Base-by-base conservation (phyloP, 2,888 invertebrate genomes). In the Helicoverpa assulta region DNA sequence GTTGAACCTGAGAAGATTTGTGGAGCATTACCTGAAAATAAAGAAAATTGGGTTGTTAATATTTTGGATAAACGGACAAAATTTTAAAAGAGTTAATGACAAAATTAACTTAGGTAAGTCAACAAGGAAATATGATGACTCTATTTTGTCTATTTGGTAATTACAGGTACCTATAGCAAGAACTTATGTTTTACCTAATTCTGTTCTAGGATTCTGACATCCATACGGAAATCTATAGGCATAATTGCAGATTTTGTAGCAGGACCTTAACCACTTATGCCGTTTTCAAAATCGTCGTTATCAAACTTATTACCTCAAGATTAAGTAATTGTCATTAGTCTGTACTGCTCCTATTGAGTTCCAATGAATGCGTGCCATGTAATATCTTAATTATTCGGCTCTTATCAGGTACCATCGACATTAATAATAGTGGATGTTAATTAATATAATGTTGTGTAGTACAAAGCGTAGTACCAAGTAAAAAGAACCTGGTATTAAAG, bases 11-110 rank as follows among this genome's bases (percentile, higher is more conserved):
- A 26, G 53, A 12, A 18, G 7, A 54, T 40, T 47, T 18, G 2
- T n/a, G 7, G 5, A 50, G 51, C 12, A 14, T 21, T 82, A 82
- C 82, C 82, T 82, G 83, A 10, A 82, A 82, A 67, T 29, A 70
- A 80, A 73, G 47, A 75, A 61, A 70, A 3, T 40, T 40, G 2
- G 14, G 40, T 40, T 40, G 40, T 40, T 40, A 40, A 40, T 40
- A 40, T 40, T 3, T 14, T 14, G 2, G 14, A 2, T 40, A 40
- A 40, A 40, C 14, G 12, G 12, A 14, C 2, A 14, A 4, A 40
- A 4, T 40, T 37, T 37, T 5, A 2, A 1, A 40, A 40, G 40
- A 40, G 14, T 8, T 33, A 33, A 33, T 33, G 2, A 33, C 33
- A 33, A 33, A 7, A 33, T 33, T 33, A 7, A 33, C 33, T 10